Percentiles rank a stretch among this genome's conserved stretches.
These are phyloP conservation scores for Anguilla obscura DNA, from an alignment of 2,797 vertebrate species.

Conservation along the genomic window DNA sequence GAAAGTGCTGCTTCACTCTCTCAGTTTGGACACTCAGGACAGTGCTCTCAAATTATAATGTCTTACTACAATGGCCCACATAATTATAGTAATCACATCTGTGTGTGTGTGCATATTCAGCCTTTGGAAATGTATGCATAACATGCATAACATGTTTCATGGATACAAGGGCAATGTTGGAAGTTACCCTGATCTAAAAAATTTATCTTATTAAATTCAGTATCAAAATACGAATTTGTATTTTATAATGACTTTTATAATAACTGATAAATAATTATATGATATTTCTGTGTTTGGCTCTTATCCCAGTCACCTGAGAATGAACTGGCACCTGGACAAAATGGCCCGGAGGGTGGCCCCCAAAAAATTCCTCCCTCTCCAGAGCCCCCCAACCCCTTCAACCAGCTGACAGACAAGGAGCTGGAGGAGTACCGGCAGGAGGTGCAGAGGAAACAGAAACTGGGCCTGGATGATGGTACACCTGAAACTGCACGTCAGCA, in stretches of 20 bases:
- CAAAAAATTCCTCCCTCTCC: constrained; percentile 60
- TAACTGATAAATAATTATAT: not conserved
- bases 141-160: not conserved
- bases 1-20: not conserved
- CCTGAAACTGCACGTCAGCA: constrained; percentile 24
- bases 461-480: constrained; percentile 77
- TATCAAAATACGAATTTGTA: not conserved
- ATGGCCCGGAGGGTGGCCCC: constrained; percentile 50
- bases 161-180: not conserved
- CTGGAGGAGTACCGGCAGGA: constrained; percentile 94
- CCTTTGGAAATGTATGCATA: not conserved
- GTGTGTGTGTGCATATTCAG: not conserved
- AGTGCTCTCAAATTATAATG: not conserved
- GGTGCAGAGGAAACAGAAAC: constrained; percentile 88
- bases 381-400: constrained; percentile 91
- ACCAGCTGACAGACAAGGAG: constrained; percentile 92
- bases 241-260: too few species aligned
- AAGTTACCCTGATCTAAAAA: not conserved
- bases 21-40: not conserved
- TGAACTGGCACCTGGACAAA: constrained; percentile 59
- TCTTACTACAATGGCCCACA: not conserved
- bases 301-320: constrained; percentile 82
- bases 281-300: not conserved
- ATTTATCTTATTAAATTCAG: not conserved
- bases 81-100: not conserved